Conservation (phyloP, 2,797 vertebrate genomes). For the Amazona finschi region DNA sequence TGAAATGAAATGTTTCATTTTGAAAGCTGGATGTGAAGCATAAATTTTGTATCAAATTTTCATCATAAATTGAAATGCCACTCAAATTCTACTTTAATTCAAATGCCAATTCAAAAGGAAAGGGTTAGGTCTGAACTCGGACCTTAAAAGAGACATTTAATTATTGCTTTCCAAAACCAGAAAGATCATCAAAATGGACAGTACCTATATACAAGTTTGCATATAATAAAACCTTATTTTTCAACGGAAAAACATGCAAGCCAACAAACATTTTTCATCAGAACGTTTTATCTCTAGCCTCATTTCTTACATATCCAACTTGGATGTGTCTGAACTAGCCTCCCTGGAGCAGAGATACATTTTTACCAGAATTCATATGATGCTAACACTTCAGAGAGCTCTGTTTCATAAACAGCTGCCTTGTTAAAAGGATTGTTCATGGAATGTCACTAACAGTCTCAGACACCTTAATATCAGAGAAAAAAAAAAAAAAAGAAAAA, state of each 20-base stretch:
- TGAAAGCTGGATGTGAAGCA: background rate
- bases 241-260: background rate
- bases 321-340: background rate
- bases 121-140: background rate
- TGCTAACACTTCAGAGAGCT: background rate
- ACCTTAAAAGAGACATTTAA: background rate
- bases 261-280: background rate
- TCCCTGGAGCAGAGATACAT: background rate
- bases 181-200: background rate
- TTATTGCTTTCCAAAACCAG: background rate
- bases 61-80: background rate
- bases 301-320: background rate
- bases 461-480: background rate
- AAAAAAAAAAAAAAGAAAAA: rapidly evolving
- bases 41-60: background rate
- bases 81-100: background rate
- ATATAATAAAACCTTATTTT: background rate
- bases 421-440: background rate
- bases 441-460: background rate
- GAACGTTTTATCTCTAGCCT: background rate
- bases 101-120: background rate
- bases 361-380: background rate
- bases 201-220: background rate
- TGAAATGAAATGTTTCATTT: background rate
- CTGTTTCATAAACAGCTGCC: background rate